A percentile compares a stretch with the other conserved stretches of the same genome.
Conservation (phyloP, 2,888 invertebrate genomes). For the Meliscaeva auricollis region DNA sequence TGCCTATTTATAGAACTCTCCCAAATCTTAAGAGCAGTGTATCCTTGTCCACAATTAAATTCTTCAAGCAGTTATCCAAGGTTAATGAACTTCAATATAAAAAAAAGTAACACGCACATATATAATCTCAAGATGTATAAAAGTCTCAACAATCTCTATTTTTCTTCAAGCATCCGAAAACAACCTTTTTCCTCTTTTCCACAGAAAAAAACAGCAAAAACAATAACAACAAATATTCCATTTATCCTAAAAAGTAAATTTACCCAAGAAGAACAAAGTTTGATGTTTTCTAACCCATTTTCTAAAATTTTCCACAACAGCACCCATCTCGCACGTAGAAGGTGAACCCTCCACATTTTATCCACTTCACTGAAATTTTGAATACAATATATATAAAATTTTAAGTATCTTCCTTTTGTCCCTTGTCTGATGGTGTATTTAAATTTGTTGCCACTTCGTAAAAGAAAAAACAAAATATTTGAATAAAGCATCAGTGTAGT, state of each 20-base stretch:
- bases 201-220: background rate
- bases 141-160: background rate
- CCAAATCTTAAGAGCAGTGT: background rate
- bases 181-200: background rate
- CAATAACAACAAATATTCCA: too few relatives aligned
- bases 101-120: background rate
- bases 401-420: background rate
- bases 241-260: background rate
- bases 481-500: conserved; percentile 40
- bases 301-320: conserved; percentile 14
- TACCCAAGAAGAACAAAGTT: background rate
- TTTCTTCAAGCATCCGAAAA: background rate
- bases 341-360: background rate
- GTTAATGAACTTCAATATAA: background rate
- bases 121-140: background rate
- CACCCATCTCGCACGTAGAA: conserved; percentile 1
- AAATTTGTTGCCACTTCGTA: conserved; percentile 43
- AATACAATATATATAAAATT: conserved; percentile 23
- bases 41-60: conserved; percentile 12
- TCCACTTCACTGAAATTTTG: background rate
- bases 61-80: background rate
- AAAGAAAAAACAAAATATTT: conserved; percentile 47
- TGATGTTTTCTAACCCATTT: background rate
- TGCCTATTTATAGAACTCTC: background rate
- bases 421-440: too few relatives aligned